Percentiles rank a stretch among this genome's conserved stretches.
Evolutionary conservation across 2,797 vertebrate species (phyloP).

Genomic region (Telmatherina bonti): DNA sequence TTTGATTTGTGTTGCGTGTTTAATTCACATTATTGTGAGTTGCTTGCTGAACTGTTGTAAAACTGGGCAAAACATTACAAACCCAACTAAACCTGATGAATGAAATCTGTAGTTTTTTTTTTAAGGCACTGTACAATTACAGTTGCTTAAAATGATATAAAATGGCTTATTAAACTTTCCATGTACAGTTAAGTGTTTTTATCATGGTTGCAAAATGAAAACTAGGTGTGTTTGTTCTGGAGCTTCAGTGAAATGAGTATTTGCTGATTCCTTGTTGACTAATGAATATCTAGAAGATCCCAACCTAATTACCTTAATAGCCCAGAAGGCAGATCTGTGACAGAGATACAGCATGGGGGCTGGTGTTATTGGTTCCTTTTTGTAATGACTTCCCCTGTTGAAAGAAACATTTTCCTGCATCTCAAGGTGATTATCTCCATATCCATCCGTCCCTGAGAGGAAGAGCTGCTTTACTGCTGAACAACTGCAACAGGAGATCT

Average conservation of each 20-base stretch:
- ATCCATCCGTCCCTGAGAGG: slow-evolving; percentile 53
- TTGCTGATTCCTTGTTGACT: slow-evolving; percentile 66
- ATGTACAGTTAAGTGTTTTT: neutral
- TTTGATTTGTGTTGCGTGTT: too few relatives aligned
- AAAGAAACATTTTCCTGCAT: slow-evolving; percentile 59
- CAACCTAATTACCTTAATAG: slow-evolving; percentile 74
- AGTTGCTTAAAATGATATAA: neutral
- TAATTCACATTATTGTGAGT: too few relatives aligned
- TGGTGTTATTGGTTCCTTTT: slow-evolving; percentile 55
- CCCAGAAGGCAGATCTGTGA: slow-evolving; percentile 60
- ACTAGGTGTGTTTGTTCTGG: slow-evolving; percentile 12
- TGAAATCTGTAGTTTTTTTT: neutral
- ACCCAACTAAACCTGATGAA: neutral
- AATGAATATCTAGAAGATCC: slow-evolving; percentile 65
- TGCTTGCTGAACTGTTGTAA: too few relatives aligned
- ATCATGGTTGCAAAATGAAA: slow-evolving; percentile 29
- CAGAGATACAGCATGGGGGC: slow-evolving; percentile 43
- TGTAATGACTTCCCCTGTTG: slow-evolving; percentile 61
- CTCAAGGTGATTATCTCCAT: slow-evolving; percentile 70
- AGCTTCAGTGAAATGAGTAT: slow-evolving; percentile 51
- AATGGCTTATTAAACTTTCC: neutral
- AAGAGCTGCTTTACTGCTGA: slow-evolving; percentile 56
- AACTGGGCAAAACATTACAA: neutral
- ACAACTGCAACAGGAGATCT: slow-evolving; percentile 58
- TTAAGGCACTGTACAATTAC: neutral